Percentiles rank a stretch among this genome's conserved stretches.
These are phyloP conservation scores for Lineus longissimus DNA, from an alignment of 1,140 invertebrate species.

Conservation along the genomic window DNA sequence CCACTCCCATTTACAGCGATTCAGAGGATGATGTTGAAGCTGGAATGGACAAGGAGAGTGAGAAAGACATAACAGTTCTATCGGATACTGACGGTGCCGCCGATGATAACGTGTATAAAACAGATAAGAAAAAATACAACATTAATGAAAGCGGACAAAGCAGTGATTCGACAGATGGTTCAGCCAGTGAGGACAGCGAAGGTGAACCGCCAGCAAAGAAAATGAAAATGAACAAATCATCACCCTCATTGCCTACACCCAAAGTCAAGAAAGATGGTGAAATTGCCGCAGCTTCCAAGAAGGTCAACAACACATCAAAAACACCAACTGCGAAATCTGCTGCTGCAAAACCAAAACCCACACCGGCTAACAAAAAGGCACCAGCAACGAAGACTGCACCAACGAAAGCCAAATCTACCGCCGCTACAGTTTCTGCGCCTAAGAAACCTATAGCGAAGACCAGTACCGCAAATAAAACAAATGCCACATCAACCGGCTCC, in stretches of 20 bases:
- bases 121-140: not conserved
- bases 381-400: not conserved
- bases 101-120: not conserved
- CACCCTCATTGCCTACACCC: too few relatives aligned
- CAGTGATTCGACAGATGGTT: not conserved
- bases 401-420: not conserved
- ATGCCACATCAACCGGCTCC: not conserved
- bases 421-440: not conserved
- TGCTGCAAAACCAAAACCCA: not conserved
- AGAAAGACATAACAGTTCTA: too few relatives aligned
- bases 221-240: too few relatives aligned
- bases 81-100: too few relatives aligned
- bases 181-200: not conserved
- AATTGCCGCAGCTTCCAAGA: not conserved
- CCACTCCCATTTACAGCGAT: too few relatives aligned
- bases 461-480: not conserved
- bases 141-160: not conserved
- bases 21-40: too few relatives aligned
- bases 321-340: not conserved
- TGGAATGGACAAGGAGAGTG: too few relatives aligned
- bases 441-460: not conserved
- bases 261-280: not conserved
- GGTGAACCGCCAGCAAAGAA: not conserved
- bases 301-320: not conserved
- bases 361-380: not conserved